Evolutionary conservation across 1,140 invertebrate species (phyloP), one percentile per base, ranked within the genome.

Genomic region (Caligus rogercresseyi): DNA sequence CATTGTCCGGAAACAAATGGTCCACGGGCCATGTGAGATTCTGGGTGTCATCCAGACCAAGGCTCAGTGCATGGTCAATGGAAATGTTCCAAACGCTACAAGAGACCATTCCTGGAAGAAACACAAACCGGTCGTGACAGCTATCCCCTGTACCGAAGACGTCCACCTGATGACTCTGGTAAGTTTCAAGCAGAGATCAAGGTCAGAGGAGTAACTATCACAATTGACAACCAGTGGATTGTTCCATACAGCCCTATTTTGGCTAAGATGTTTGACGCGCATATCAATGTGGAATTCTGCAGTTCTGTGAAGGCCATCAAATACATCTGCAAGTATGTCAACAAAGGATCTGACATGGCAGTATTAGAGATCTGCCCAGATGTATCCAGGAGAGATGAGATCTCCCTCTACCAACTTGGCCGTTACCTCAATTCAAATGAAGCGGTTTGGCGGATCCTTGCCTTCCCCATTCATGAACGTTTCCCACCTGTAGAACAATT

Each of bases 1-100:
- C 31, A 66, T 74, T 57, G 70, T 77, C n/a, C 72, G 54, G 4
- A 73, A 16, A 16, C 64, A 72, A 65, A 79, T 71, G 72, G 57
- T 78, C 53, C 73, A 74, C 63, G 68, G 65, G 18, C 66, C 69
- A 23, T 70, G 71, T 66, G 70, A 65, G 14, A 7, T 2, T 14
- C 7, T 26, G n/a, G 68, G 67, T 52, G 54, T 16, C 1, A 2
- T 4, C 4, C 11, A 19, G 52, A 2, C 21, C 11, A 19, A 20
- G 4, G 21, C 21, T n/a, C n/a, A n/a, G n/a, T n/a, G n/a, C n/a
- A n/a, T n/a, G n/a, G n/a, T n/a, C n/a, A 51, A 20, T 20, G 21
- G 21, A 53, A 53, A 7, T 53, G 52, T 20, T 16, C 52, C 52
- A 53, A 53, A 7, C 4, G 18, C 1, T 53, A 19, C 21, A 16